These are phyloP conservation scores for Rhyacichthys aspro DNA, from an alignment of 2,797 vertebrate genomes.

Conservation along the genomic window DNA sequence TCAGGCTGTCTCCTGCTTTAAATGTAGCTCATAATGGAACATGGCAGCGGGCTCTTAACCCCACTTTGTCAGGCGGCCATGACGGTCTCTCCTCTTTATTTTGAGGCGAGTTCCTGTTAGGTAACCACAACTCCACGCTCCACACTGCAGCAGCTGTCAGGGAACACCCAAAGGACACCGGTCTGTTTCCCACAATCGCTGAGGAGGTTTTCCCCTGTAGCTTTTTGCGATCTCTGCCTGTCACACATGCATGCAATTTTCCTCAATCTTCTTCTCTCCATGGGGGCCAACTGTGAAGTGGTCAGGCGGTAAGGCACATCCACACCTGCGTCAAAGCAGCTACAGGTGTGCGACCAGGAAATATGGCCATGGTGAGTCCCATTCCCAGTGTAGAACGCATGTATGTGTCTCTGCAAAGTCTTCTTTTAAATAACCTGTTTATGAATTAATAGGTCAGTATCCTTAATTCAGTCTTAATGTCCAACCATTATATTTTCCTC, in stretches of 20 bases:
- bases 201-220: conserved; percentile 36
- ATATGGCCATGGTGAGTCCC: not conserved
- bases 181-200: conserved; percentile 38
- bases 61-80: conserved; percentile 60
- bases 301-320: conserved; percentile 17
- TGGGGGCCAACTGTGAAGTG: conserved; percentile 26
- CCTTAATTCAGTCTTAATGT: conserved; percentile 71
- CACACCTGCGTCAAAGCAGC: conserved; percentile 42
- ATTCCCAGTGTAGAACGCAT: no score
- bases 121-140: conserved; percentile 28
- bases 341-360: conserved; percentile 29
- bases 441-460: no score
- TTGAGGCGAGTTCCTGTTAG: conserved; percentile 46
- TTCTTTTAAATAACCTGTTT: no score
- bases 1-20: conserved; percentile 43
- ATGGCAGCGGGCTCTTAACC: conserved; percentile 64
- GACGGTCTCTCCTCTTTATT: conserved; percentile 42
- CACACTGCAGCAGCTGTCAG: conserved; percentile 66
- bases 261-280: conserved; percentile 6
- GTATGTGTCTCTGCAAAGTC: no score
- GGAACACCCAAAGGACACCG: conserved; percentile 41
- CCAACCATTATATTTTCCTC: no score
- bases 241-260: conserved; percentile 15
- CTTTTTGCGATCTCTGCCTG: conserved; percentile 11
- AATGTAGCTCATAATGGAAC: conserved; percentile 63